Percentiles rank a stretch among this genome's conserved stretches.
phyloP scores from a whole-genome alignment of 2,113 vertebrate genomes.

The Mungos mungo region DNA sequence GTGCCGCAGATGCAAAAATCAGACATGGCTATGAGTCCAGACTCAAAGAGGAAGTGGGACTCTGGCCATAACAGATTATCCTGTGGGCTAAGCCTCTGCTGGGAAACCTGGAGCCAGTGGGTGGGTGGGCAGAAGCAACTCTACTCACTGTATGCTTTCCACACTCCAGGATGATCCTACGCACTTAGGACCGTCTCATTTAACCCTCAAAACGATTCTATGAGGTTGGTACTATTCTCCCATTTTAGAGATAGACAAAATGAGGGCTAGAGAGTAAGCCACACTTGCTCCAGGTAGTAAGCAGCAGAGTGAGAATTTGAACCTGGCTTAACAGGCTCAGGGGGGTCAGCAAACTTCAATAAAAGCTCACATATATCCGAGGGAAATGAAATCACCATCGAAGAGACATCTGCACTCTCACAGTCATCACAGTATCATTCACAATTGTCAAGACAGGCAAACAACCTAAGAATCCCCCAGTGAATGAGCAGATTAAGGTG shows the following conservation, averaged over 20 bases:
- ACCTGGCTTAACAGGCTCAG: background rate
- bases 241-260: background rate
- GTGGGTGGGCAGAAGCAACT: background rate
- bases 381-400: background rate
- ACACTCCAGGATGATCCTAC: background rate
- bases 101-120: background rate
- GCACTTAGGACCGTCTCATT: background rate
- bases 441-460: background rate
- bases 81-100: background rate
- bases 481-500: background rate
- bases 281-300: background rate
- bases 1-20: background rate
- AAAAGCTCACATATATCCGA: background rate
- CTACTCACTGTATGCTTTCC: background rate
- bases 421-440: background rate
- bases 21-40: background rate
- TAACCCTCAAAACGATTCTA: background rate
- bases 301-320: background rate
- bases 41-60: background rate
- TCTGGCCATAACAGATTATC: background rate
- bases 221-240: background rate
- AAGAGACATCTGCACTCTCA: background rate
- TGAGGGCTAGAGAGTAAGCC: background rate
- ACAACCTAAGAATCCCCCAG: background rate
- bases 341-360: background rate